Evolutionary conservation across 2,888 invertebrate genomes (phyloP), one percentile per base, ranked within the genome.

Genomic region (Celastrina argiolus): DNA sequence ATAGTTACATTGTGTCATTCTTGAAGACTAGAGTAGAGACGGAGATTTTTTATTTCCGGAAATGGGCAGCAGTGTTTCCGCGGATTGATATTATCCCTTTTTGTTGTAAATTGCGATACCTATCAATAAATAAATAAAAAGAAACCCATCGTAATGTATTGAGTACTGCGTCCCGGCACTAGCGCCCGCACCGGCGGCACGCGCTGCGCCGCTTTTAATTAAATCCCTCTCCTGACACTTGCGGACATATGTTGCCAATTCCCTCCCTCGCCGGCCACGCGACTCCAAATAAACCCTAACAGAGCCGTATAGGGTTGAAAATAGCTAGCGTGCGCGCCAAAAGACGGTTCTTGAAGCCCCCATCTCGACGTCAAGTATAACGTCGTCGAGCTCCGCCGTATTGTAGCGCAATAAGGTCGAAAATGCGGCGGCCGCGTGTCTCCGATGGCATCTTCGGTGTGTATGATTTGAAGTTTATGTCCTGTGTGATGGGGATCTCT

Each of bases 191-290:
- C 73, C 72, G 74, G 67, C 71, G 77, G 74, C 79, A 78, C 80
- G 78, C 71, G 91, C 84, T 83, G 85, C 92, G 91, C 84, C 83
- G 86, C 92, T 92, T 93, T 93, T 93, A 93, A 93, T 93, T 93
- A 93, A 93, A 93, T 85, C 85, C 92, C 92, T 87, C 81, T 78
- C 74, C 78, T 82, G 79, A 84, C 86, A 86, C 85, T 88, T 81
- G 68, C 75, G 74, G 83, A 82, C 91, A 90, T 91, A 89, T 90
- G 91, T 87, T 87, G 83, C 89, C 84, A 88, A 87, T 87, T 81
- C 76, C 56, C 64, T 22, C 72, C 72, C 71, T 64, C 64, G 63
- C 56, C 31, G 10, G 8, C 7, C 7, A 0, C 0, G 51, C 7
- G 64, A 66, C 8, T 51, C 8, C 71, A 70, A 68, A 34, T 36